Evolutionary conservation across 2,888 invertebrate genomes (phyloP).

Genomic region (Drosophila formosana): DNA sequence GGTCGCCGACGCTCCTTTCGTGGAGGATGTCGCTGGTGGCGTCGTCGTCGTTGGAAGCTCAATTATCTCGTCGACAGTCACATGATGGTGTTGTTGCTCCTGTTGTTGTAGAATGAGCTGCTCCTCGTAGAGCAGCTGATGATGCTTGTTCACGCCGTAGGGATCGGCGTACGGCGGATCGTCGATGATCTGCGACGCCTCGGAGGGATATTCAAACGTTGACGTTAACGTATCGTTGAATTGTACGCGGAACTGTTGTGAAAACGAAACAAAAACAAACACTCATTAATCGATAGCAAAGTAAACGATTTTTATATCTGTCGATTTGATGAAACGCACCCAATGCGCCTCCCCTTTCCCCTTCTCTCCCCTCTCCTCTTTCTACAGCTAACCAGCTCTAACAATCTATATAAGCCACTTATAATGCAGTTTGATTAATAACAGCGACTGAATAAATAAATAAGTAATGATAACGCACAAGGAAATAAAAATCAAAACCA

Average conservation of each 20-base stretch:
- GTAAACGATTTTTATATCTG: neutral
- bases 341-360: neutral
- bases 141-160: conserved; percentile 69
- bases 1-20: conserved; percentile 62
- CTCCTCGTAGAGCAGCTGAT: conserved; percentile 70
- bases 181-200: conserved; percentile 91
- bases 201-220: conserved; percentile 97
- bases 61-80: conserved; percentile 84
- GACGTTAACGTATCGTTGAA: conserved; percentile 95
- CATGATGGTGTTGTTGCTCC: conserved; percentile 81
- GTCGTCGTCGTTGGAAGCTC: conserved; percentile 80
- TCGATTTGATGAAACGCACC: conserved; percentile 65
- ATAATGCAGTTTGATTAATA: conserved; percentile 71
- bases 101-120: conserved; percentile 68
- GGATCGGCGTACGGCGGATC: conserved; percentile 85
- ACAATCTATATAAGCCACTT: conserved; percentile 34
- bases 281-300: neutral
- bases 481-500: conserved; percentile 27
- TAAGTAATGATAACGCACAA: conserved; percentile 49
- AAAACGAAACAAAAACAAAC: conserved; percentile 15
- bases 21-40: conserved; percentile 24
- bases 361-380: neutral
- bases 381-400: neutral
- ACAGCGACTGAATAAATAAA: conserved; percentile 50
- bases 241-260: conserved; percentile 92